Evolutionary conservation across 1,140 invertebrate genomes (phyloP), one percentile per base, ranked within the genome.

Genomic region (Listronotus bonariensis): DNA sequence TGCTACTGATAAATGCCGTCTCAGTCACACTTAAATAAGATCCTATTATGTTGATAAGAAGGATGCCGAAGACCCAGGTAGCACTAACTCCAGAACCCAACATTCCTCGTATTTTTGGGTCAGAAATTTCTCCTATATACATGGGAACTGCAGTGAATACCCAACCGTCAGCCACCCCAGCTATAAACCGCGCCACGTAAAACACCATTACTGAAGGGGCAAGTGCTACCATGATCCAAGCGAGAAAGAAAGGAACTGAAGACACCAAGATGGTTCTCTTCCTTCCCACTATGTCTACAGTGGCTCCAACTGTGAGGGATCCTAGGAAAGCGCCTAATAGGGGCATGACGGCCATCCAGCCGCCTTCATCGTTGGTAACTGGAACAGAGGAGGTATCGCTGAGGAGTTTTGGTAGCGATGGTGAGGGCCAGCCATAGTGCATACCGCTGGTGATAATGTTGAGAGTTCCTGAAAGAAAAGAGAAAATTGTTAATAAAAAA

Each of bases 71-170:
- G 40, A 79, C 79, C 15, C 68, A 59, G 1, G 70, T 68, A 0
- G 77, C 71, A 8, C 72, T 66, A 6, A 74, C 63, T 46, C 70
- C 64, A 9, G 69, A 69, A 0, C 72, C 74, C 1, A 79, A 58
- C 9, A 70, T 38, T 66, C 92, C 91, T 11, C 91, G 78, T 1
- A 91, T 85, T 60, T 85, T 82, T 63, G 85, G 79, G 53, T 88
- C 84, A 26, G 89, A 82, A 36, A 91, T 83, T 80, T 89, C 87
- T 60, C 85, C 83, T n/a, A 90, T 78, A 73, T 86, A 89, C 73
- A 89, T 83, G 0, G 87, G 86, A n/a, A 85, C 84, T 9, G 82
- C 80, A 12, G 86, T 84, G 61, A 86, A 88, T 2, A 86, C 80
- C 48, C 86, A 86, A 6, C 87, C 87, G 60, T 91, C 84, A 0